Evolutionary conservation across 1,140 invertebrate genomes (phyloP).

Genomic region (Drosophila kepulauana): DNA sequence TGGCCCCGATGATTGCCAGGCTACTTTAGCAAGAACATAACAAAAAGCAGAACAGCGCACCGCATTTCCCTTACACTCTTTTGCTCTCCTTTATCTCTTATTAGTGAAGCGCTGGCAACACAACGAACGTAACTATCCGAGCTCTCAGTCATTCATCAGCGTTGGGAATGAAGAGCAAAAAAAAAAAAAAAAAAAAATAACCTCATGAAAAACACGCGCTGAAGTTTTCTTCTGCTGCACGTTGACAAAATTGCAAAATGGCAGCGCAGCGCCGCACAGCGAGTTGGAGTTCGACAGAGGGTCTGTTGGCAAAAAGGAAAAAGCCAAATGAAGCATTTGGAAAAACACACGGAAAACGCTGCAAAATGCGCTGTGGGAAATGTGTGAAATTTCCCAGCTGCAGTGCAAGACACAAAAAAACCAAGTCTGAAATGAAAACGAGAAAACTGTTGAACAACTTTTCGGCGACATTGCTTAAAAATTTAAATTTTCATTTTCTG

Average conservation of each 20-base stretch:
- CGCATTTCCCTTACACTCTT: slow-evolving; percentile 18
- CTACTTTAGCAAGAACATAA: slow-evolving; percentile 33
- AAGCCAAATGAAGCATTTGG: slow-evolving; percentile 57
- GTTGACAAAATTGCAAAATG: slow-evolving; percentile 63
- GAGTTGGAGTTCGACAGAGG: too few species aligned
- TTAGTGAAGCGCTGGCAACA: slow-evolving; percentile 34
- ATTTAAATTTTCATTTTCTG: slow-evolving; percentile 83
- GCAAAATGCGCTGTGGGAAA: slow-evolving; percentile 73
- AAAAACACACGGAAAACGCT: slow-evolving; percentile 51
- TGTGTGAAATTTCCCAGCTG: slow-evolving; percentile 81
- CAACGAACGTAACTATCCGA: slow-evolving; percentile 19
- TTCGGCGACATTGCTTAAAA: slow-evolving; percentile 73
- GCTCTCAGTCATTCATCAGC: slow-evolving; percentile 66
- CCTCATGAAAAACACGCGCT: slow-evolving; percentile 27
- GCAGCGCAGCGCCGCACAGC: slow-evolving; percentile 5
- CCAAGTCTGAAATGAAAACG: neutral
- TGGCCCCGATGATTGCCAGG: slow-evolving; percentile 50
- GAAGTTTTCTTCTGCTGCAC: slow-evolving; percentile 40
- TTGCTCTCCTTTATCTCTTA: slow-evolving; percentile 49
- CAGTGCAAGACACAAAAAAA: slow-evolving; percentile 32
- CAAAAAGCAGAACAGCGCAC: slow-evolving; percentile 35
- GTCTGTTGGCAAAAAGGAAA: slow-evolving; percentile 13
- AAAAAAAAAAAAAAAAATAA: neutral
- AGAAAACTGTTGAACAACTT: slow-evolving; percentile 60
- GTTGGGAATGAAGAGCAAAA: neutral